A percentile compares a stretch with the other conserved stretches of the same genome.
Conservation (phyloP, 2,113 vertebrate genomes). For the Xerus inauris region DNA sequence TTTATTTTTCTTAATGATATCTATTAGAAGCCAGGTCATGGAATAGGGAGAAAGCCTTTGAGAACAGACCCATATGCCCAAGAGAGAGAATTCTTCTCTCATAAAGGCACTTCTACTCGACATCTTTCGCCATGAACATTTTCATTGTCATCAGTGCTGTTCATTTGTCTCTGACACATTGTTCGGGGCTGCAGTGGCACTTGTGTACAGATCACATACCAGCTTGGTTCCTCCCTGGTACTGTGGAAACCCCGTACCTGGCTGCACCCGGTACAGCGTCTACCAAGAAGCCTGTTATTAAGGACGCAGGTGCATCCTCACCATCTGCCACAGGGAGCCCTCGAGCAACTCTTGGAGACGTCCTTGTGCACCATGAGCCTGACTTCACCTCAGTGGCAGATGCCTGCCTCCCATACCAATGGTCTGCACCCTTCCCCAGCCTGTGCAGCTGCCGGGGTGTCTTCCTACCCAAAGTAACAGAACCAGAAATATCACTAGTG, state of each 20-base stretch:
- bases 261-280: not conserved
- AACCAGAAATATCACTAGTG: not conserved
- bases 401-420: not conserved
- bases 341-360: not conserved
- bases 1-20: not conserved
- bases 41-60: not conserved
- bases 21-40: not conserved
- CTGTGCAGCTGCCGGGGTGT: not conserved
- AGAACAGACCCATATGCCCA: not conserved
- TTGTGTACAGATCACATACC: not conserved
- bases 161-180: not conserved
- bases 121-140: not conserved
- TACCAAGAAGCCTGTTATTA: not conserved
- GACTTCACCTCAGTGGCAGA: not conserved
- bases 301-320: not conserved
- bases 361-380: not conserved
- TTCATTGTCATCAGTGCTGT: not conserved
- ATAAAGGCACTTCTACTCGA: not conserved
- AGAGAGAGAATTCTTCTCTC: not conserved
- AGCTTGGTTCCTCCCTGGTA: not conserved
- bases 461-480: slow-evolving; percentile 32
- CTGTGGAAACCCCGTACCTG: not conserved
- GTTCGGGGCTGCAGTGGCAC: not conserved
- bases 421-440: not conserved
- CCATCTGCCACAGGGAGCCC: not conserved